Evolutionary conservation across 2,797 vertebrate species (phyloP).

Genomic region (Danio aesculapii): DNA sequence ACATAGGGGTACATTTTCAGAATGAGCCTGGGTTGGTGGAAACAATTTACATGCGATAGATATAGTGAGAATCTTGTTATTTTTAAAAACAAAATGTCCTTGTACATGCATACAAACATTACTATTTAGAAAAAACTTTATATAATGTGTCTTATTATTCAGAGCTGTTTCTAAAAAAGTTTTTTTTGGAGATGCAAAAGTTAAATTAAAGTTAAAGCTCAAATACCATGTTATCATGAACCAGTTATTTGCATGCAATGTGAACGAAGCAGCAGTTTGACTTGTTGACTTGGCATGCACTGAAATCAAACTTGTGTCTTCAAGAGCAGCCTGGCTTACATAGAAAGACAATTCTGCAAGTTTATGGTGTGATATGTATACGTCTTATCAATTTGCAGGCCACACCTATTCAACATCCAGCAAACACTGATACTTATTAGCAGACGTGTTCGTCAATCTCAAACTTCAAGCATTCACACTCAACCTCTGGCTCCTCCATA

Average conservation of each 20-base stretch:
- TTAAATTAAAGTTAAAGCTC: too few species aligned
- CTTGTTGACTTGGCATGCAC: not conserved
- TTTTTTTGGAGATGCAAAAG: too few species aligned
- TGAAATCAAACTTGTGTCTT: not conserved
- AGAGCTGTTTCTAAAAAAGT: too few species aligned
- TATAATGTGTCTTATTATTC: too few species aligned
- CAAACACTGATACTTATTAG: conserved; percentile 1
- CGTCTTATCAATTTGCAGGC: conserved; percentile 26
- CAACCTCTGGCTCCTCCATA: conserved; percentile 17
- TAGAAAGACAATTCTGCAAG: not conserved
- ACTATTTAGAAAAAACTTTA: too few species aligned
- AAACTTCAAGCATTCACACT: not conserved
- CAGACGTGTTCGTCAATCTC: not conserved
- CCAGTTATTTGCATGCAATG: not conserved
- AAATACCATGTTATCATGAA: too few species aligned
- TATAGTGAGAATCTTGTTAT: too few species aligned
- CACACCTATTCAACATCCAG: conserved; percentile 1
- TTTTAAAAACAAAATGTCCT: too few species aligned
- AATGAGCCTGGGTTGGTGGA: too few species aligned
- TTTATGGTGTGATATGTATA: conserved; percentile 7
- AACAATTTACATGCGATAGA: too few species aligned
- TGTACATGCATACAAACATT: too few species aligned
- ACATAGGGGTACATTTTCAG: too few species aligned
- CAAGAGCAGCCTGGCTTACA: not conserved
- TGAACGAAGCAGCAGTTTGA: not conserved